Evolutionary conservation across 2,797 vertebrate species (phyloP).

Genomic region (Oreochromis mossambicus): DNA sequence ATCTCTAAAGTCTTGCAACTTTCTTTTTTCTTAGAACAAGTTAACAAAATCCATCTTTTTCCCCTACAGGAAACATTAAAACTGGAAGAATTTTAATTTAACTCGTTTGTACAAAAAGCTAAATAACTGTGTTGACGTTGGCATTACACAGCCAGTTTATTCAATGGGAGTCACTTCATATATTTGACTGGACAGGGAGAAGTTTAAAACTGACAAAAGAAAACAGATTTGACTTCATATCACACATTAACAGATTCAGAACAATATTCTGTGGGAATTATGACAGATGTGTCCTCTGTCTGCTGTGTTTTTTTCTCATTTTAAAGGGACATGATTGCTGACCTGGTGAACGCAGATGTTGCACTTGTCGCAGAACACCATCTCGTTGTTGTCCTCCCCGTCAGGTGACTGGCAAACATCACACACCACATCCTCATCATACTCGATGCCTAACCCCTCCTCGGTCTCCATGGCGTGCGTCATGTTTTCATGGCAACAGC

Average conservation of each 20-base stretch:
- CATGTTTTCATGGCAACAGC: constrained; percentile 91
- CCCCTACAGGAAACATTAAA: not conserved
- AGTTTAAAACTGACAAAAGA: not conserved
- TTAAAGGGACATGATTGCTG: constrained; percentile 1
- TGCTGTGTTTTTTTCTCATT: not conserved
- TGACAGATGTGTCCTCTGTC: not conserved
- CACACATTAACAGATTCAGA: fast-evolving
- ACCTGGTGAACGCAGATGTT: constrained; percentile 99
- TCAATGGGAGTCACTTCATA: not conserved
- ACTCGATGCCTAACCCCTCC: constrained; percentile 96
- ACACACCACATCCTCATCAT: constrained; percentile 96
- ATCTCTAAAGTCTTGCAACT: not conserved
- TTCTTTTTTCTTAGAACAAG: not conserved
- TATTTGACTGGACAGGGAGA: not conserved
- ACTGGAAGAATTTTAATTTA: fast-evolving
- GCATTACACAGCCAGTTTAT: fast-evolving
- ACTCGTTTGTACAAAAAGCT: not conserved
- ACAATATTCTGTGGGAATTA: not conserved
- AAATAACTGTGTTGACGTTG: not conserved
- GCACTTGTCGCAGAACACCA: constrained; percentile 99
- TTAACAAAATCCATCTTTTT: not conserved
- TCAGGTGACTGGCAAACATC: constrained; percentile 96
- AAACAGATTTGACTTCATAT: not conserved
- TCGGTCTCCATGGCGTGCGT: constrained; percentile 93
- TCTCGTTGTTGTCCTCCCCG: constrained; percentile 96